phyloP scores from a whole-genome alignment of 1,140 invertebrate genomes.

The Bradysia coprophila region DNA sequence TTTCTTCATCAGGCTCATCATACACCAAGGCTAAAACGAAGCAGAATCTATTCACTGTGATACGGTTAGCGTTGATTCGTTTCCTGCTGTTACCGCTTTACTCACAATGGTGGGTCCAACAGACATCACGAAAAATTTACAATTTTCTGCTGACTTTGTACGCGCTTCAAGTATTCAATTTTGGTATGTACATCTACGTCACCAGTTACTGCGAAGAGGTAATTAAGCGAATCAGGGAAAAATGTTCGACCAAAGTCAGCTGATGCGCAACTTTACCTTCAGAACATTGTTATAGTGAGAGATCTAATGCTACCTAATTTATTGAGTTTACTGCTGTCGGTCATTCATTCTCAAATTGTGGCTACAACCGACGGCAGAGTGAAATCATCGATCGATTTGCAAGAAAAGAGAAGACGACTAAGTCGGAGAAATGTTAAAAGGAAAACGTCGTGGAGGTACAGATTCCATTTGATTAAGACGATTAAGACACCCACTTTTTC shows the following conservation, averaged over 20 bases:
- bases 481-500: no score
- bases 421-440: constrained; percentile 21
- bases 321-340: constrained; percentile 61
- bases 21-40: constrained; percentile 88
- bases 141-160: constrained; percentile 56
- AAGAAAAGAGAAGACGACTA: no score
- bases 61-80: constrained; percentile 56
- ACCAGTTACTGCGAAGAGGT: not conserved
- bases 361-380: constrained; percentile 35
- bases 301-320: constrained; percentile 49
- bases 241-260: not conserved
- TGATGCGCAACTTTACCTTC: not conserved
- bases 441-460: constrained; percentile 18
- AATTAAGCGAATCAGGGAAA: not conserved
- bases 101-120: constrained; percentile 72
- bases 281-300: constrained; percentile 14
- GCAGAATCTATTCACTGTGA: constrained; percentile 63
- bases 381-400: no score
- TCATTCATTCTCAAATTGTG: constrained; percentile 83
- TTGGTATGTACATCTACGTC: constrained; percentile 35
- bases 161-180: constrained; percentile 50
- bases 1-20: constrained; percentile 53
- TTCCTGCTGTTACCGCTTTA: constrained; percentile 67
- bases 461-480: no score
- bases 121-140: constrained; percentile 60